These are phyloP conservation scores for Oreotrochilus melanogaster DNA, from an alignment of 2,113 vertebrate species.

Conservation along the genomic window DNA sequence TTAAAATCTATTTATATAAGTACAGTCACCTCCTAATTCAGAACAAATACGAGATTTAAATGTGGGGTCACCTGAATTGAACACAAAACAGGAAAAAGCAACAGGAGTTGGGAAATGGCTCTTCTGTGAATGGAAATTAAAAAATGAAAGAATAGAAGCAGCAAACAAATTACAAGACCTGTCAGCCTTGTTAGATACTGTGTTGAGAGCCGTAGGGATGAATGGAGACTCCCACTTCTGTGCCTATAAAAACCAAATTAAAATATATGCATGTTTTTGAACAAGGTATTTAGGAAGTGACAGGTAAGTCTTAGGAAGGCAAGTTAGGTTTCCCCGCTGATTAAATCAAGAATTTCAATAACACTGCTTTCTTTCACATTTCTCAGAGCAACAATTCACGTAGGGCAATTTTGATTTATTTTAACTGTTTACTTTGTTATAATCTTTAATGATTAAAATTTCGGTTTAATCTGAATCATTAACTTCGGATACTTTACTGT, in stretches of 20 bases:
- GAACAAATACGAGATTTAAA: conserved; percentile 50
- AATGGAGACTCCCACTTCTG: conserved; percentile 40
- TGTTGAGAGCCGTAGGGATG: conserved; percentile 4
- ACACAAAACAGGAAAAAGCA: conserved; percentile 39
- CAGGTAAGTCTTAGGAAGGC: conserved; percentile 39
- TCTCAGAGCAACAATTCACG: not conserved
- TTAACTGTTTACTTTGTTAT: conserved; percentile 19
- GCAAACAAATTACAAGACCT: conserved; percentile 58
- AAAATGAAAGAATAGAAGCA: conserved; percentile 36
- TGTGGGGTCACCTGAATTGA: conserved; percentile 26
- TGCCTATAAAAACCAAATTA: conserved; percentile 33
- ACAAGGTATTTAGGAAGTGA: conserved; percentile 18
- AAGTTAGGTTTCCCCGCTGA: conserved; percentile 18
- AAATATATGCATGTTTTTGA: conserved; percentile 36
- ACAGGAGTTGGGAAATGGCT: conserved; percentile 27
- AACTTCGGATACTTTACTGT: not conserved
- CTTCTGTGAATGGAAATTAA: conserved; percentile 42
- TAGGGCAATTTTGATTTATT: conserved; percentile 29
- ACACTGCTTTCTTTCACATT: not conserved
- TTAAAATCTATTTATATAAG: conserved; percentile 38
- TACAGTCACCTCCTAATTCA: conserved; percentile 49
- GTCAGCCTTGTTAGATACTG: conserved; percentile 21
- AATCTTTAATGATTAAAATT: too few species aligned
- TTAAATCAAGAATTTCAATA: conserved; percentile 41
- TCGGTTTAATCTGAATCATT: not conserved